Percentiles rank a stretch among this genome's conserved stretches.
These are phyloP conservation scores for Sphinx pinastri DNA, from an alignment of 2,888 invertebrate species.

Conservation along the genomic window DNA sequence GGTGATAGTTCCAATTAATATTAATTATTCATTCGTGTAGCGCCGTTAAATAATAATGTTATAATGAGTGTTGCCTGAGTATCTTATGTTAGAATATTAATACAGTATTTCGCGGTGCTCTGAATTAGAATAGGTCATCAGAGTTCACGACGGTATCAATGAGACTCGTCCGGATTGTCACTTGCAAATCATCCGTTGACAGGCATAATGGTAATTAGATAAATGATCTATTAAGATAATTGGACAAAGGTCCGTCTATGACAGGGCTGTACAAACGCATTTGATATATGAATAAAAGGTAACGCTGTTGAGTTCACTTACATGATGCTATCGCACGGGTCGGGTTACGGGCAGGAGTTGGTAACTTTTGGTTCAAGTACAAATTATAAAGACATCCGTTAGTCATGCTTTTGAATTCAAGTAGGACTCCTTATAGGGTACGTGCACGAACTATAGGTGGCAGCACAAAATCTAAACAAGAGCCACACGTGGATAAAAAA, in stretches of 20 bases:
- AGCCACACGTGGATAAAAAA: no score
- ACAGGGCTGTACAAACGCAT: constrained; percentile 14
- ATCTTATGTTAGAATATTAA: no score
- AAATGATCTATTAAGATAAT: constrained; percentile 22
- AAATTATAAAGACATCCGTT: not conserved
- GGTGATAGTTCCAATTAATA: no score
- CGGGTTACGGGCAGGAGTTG: constrained; percentile 19
- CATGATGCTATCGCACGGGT: constrained; percentile 26
- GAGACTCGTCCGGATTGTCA: not conserved
- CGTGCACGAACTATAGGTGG: no score
- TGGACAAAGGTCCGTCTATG: constrained; percentile 17
- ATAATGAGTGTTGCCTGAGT: no score
- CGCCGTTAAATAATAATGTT: no score
- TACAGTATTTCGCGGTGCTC: no score
- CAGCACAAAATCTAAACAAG: no score
- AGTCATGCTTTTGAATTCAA: no score
- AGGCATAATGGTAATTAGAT: constrained; percentile 12
- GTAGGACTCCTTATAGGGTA: no score
- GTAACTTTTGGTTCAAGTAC: not conserved
- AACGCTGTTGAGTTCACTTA: constrained; percentile 21
- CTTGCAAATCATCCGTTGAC: constrained; percentile 11
- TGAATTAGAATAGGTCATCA: no score
- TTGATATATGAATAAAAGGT: constrained; percentile 23
- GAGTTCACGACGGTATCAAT: not conserved
- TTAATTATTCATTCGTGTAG: no score